Evolutionary conservation across 1,140 invertebrate genomes (phyloP).

Genomic region (Chionoecetes opilio): DNA sequence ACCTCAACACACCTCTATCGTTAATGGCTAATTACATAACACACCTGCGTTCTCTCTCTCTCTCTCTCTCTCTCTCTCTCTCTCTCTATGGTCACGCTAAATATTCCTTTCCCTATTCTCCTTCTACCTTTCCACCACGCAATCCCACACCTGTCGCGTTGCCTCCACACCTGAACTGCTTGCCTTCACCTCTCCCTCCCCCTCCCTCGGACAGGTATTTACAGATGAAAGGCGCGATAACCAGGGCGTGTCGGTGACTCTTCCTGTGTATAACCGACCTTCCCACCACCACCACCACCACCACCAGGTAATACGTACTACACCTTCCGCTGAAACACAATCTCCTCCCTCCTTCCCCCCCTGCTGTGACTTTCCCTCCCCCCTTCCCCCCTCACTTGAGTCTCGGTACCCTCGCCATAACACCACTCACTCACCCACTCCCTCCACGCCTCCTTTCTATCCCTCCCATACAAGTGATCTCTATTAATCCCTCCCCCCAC

Average conservation of each 20-base stretch:
- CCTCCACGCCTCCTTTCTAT: background rate
- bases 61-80: background rate
- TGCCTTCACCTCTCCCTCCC: background rate
- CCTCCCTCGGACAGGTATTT: background rate
- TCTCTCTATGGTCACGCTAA: background rate
- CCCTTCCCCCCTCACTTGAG: background rate
- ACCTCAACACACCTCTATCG: background rate
- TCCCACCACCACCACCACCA: background rate
- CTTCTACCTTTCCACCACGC: background rate
- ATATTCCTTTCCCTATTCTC: background rate
- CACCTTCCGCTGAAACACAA: constrained; percentile 21
- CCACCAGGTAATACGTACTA: background rate
- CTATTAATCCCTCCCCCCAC: background rate
- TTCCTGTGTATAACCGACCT: constrained; percentile 32
- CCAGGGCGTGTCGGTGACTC: background rate
- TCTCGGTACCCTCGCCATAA: background rate
- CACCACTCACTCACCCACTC: background rate
- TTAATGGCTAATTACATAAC: background rate
- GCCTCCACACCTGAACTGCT: background rate
- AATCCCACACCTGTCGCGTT: constrained; percentile 3
- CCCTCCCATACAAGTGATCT: background rate
- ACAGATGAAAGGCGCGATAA: background rate
- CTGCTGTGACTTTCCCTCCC: background rate
- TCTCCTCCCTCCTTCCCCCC: background rate
- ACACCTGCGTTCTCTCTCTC: background rate